A percentile compares a stretch with the other conserved stretches of the same genome.
Conservation (phyloP, 2,888 invertebrate genomes). For the Eupithecia pulchellata region DNA sequence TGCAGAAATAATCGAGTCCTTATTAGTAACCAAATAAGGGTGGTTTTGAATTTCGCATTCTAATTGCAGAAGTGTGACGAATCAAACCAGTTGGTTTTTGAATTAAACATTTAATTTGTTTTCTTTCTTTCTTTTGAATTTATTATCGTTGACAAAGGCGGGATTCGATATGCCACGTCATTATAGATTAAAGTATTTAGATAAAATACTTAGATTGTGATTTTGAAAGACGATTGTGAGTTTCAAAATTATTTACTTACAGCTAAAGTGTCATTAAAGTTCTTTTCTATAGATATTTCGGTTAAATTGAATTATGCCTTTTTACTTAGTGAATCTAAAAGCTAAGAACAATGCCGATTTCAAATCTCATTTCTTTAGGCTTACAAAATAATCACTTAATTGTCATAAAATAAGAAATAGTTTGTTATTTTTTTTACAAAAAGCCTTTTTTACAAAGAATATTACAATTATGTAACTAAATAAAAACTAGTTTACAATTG, state of each 20-base stretch:
- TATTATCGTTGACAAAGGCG: conserved; percentile 61
- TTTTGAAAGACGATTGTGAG: conserved; percentile 20
- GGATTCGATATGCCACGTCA: conserved; percentile 74
- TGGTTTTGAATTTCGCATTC: conserved; percentile 21
- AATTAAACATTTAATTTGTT: conserved; percentile 84
- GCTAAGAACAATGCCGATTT: not conserved
- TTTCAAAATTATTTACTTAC: conserved; percentile 31
- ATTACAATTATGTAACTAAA: too few relatives aligned
- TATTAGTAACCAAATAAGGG: conserved; percentile 15
- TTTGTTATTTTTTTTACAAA: too few relatives aligned
- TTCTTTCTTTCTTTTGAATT: conserved; percentile 70
- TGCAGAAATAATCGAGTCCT: conserved; percentile 13
- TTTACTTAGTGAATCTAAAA: not conserved
- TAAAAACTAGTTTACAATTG: too few relatives aligned
- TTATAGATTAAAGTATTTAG: conserved; percentile 49
- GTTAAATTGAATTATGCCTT: not conserved
- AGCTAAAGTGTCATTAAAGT: conserved; percentile 18
- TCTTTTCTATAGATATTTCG: conserved; percentile 12
- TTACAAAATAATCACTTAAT: too few relatives aligned
- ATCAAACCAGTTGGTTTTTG: conserved; percentile 75
- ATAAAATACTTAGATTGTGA: conserved; percentile 28
- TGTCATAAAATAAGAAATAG: too few relatives aligned
- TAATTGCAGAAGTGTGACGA: conserved; percentile 65
- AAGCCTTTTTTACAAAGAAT: too few relatives aligned
- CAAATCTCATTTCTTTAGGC: too few relatives aligned